Percentiles rank a stretch among this genome's conserved stretches.
phyloP scores from a whole-genome alignment of 2,113 vertebrate genomes.

The Calidris pugnax region DNA sequence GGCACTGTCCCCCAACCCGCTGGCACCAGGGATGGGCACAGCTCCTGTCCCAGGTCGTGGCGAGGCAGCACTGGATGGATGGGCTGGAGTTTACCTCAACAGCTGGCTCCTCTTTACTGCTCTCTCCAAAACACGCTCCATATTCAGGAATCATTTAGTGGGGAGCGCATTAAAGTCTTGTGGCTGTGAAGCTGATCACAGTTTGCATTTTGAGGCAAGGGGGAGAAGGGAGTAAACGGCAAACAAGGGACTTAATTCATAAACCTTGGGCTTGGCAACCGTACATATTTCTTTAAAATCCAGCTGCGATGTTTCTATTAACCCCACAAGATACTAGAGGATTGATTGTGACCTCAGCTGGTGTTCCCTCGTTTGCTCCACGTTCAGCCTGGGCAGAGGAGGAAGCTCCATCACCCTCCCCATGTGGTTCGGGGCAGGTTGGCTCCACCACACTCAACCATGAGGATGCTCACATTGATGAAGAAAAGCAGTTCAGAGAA shows the following conservation, averaged over 20 bases:
- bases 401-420: background rate
- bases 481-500: background rate
- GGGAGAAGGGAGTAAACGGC: background rate
- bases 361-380: fast-evolving
- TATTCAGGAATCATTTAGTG: background rate
- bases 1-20: fast-evolving
- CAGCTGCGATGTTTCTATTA: background rate
- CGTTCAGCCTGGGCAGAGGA: background rate
- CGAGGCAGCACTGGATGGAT: background rate
- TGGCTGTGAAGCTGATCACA: fast-evolving
- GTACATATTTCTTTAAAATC: background rate
- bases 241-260: background rate
- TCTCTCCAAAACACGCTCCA: fast-evolving
- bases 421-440: fast-evolving
- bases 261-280: background rate
- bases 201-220: background rate
- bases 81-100: background rate
- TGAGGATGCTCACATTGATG: background rate
- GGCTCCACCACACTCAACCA: background rate
- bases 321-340: background rate
- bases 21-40: background rate
- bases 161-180: fast-evolving
- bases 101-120: fast-evolving
- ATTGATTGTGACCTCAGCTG: background rate
- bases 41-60: fast-evolving